These are phyloP conservation scores for Podarcis raffonei DNA, from an alignment of 2,113 vertebrate species.

Conservation along the genomic window DNA sequence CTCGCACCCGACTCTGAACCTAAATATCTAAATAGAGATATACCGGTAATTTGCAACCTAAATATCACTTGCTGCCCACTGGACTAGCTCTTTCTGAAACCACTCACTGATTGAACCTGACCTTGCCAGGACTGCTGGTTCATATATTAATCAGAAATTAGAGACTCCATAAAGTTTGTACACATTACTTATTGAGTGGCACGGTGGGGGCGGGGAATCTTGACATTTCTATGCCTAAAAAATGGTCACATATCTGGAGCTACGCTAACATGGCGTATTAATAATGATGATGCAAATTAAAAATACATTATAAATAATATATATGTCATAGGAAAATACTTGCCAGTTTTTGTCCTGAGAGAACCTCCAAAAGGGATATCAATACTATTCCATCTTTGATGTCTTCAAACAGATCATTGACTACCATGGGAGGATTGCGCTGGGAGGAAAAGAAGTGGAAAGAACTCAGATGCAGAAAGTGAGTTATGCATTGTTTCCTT, in stretches of 20 bases:
- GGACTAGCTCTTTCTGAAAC: neutral
- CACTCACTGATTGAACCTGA: neutral
- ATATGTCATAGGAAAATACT: constrained; percentile 55
- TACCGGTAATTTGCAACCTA: neutral
- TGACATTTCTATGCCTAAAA: neutral
- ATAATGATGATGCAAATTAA: neutral
- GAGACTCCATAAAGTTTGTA: neutral
- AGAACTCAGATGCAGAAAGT: too few species aligned
- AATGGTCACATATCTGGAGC: neutral
- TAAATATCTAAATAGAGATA: too few species aligned
- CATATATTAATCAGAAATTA: neutral
- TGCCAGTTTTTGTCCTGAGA: constrained; percentile 94
- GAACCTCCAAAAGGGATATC: constrained; percentile 89
- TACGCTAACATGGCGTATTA: neutral
- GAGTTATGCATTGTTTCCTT: neutral
- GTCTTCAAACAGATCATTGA: constrained; percentile 93
- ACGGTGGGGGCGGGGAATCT: neutral
- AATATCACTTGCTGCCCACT: neutral
- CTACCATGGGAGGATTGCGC: constrained; percentile 89
- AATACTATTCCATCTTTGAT: constrained; percentile 94
- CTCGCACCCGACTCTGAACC: neutral
- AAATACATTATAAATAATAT: neutral
- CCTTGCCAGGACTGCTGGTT: neutral
- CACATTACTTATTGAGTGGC: neutral
- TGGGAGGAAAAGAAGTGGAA: constrained; percentile 61